Conservation (phyloP, 1,140 invertebrate genomes). For the Hylaeus anthracinus region DNA sequence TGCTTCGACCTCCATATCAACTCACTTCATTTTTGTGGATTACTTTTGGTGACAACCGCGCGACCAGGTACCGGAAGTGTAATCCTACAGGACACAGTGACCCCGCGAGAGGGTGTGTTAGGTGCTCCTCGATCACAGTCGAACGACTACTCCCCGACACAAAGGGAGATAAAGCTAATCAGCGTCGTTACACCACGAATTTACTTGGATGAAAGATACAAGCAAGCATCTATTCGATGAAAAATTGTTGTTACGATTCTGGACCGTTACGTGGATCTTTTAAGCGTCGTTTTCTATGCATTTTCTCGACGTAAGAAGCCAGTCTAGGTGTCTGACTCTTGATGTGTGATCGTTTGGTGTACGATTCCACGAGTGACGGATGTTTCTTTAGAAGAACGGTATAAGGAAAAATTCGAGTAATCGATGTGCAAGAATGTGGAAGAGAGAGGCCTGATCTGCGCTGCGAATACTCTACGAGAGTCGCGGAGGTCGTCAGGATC, state of each 20-base stretch:
- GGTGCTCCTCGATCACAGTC: neutral
- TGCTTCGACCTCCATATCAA: neutral
- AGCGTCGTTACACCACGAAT: neutral
- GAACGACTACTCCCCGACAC: too few relatives aligned
- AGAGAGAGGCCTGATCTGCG: neutral
- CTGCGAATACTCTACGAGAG: neutral
- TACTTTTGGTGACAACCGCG: neutral
- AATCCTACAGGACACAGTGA: neutral
- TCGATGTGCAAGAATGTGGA: conserved; percentile 23
- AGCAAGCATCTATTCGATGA: too few relatives aligned
- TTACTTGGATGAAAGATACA: neutral
- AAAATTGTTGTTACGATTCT: too few relatives aligned
- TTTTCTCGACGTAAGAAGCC: conserved; percentile 24
- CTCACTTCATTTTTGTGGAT: neutral
- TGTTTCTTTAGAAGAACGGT: neutral
- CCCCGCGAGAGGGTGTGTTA: neutral
- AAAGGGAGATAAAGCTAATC: too few relatives aligned
- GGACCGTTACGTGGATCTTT: neutral
- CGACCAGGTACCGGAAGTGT: too few relatives aligned
- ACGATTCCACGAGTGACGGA: neutral
- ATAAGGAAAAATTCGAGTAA: neutral
- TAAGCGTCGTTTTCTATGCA: neutral
- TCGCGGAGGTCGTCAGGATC: conserved; percentile 10
- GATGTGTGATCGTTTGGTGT: conserved; percentile 26
- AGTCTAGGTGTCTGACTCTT: conserved; percentile 15